phyloP scores from a whole-genome alignment of 1,140 invertebrate genomes.

The Oedothorax gibbosus region DNA sequence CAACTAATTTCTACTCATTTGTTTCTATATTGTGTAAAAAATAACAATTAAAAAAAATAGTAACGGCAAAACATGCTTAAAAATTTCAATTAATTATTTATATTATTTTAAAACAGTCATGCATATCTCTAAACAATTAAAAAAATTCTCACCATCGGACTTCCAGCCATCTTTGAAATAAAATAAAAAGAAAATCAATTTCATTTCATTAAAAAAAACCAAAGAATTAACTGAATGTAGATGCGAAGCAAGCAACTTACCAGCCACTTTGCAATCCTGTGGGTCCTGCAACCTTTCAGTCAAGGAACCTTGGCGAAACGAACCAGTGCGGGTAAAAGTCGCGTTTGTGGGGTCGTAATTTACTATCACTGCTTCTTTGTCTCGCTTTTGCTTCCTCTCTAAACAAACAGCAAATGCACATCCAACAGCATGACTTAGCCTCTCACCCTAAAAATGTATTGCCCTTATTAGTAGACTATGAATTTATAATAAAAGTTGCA shows the following conservation, averaged over 20 bases:
- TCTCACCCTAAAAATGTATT: slow-evolving; percentile 80
- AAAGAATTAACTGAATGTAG: background rate
- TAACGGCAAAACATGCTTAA: no score
- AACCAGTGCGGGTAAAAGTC: slow-evolving; percentile 93
- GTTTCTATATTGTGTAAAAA: no score
- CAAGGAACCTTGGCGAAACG: slow-evolving; percentile 85
- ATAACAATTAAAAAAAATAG: no score
- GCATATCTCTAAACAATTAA: no score
- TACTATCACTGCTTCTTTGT: slow-evolving; percentile 95
- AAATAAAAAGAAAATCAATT: background rate
- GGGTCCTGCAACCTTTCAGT: slow-evolving; percentile 80
- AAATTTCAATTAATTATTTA: no score
- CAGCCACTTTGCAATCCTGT: slow-evolving; percentile 63
- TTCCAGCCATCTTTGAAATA: background rate
- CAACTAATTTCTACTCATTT: no score
- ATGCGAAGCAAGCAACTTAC: slow-evolving; percentile 29
- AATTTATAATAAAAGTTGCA: no score
- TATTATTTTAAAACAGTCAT: no score
- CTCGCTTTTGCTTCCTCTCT: slow-evolving; percentile 96
- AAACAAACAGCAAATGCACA: slow-evolving; percentile 99
- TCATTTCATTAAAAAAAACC: background rate
- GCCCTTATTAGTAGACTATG: background rate
- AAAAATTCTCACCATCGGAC: background rate
- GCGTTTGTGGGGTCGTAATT: slow-evolving; percentile 93
- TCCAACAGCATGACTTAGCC: slow-evolving; percentile 97